Evolutionary conservation across 2,888 invertebrate species (phyloP).

Genomic region (Sinelater perroti): DNA sequence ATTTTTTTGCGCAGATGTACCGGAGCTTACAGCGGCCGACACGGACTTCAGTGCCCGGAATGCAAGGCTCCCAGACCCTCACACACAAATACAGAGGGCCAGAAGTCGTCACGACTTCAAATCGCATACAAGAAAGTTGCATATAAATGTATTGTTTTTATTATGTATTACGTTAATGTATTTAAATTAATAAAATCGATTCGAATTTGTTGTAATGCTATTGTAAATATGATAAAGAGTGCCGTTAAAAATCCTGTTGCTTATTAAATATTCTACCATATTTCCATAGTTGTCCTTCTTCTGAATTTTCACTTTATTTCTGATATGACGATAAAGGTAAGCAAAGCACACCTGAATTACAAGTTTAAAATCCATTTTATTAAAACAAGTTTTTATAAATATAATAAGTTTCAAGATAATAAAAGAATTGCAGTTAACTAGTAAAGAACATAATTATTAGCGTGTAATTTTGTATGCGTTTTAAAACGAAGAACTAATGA

Average conservation of each 20-base stretch:
- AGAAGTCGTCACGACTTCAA: constrained; percentile 86
- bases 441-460: too few relatives aligned
- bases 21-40: constrained; percentile 69
- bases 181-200: constrained; percentile 36
- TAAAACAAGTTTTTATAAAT: too few relatives aligned
- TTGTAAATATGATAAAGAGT: background rate
- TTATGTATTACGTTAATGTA: constrained; percentile 54
- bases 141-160: constrained; percentile 73
- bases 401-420: too few relatives aligned
- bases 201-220: constrained; percentile 21
- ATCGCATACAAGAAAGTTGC: constrained; percentile 90
- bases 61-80: constrained; percentile 75
- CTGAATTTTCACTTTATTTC: too few relatives aligned
- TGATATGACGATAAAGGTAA: too few relatives aligned
- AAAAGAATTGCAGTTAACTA: too few relatives aligned
- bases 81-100: constrained; percentile 83
- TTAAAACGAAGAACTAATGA: too few relatives aligned
- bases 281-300: too few relatives aligned
- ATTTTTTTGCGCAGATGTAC: constrained; percentile 72
- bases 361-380: too few relatives aligned
- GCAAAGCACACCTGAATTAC: too few relatives aligned
- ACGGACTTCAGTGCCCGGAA: constrained; percentile 46
- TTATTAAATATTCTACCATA: too few relatives aligned
- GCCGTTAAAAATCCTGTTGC: background rate
- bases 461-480: too few relatives aligned